These are phyloP conservation scores for Sturnira hondurensis DNA, from an alignment of 2,113 vertebrate genomes.

Conservation along the genomic window DNA sequence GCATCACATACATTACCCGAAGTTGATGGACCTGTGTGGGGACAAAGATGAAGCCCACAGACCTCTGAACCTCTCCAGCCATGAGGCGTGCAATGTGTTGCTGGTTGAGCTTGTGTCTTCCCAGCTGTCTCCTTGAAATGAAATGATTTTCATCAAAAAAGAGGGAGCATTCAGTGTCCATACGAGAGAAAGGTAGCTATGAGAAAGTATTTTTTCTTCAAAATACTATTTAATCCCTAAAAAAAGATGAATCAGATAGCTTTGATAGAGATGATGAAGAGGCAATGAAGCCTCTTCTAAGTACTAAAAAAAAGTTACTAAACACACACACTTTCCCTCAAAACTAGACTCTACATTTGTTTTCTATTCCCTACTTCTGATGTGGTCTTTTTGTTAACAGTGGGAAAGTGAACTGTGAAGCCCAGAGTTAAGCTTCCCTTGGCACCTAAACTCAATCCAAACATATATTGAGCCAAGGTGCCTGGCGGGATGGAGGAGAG, in stretches of 20 bases:
- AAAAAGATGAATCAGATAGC: neutral
- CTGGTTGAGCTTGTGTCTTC: neutral
- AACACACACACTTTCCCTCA: neutral
- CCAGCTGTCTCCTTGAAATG: constrained; percentile 35
- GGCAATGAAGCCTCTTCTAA: neutral
- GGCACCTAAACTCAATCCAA: neutral
- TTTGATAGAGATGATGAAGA: neutral
- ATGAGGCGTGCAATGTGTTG: neutral
- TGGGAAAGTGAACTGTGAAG: neutral
- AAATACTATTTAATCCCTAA: neutral
- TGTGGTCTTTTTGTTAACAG: neutral
- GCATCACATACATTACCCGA: neutral
- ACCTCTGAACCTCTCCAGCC: constrained; percentile 15
- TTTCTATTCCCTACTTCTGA: neutral
- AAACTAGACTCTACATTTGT: neutral
- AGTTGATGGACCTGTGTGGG: neutral
- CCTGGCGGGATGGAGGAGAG: neutral
- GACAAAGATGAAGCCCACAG: constrained; percentile 6
- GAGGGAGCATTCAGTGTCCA: neutral
- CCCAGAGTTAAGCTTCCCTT: neutral
- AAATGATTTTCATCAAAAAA: neutral
- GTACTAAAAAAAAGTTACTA: neutral
- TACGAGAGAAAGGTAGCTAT: neutral
- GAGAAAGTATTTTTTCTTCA: neutral
- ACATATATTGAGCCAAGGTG: neutral